Evolutionary conservation across 2,797 vertebrate genomes (phyloP).

Genomic region (Acanthurus leucopareius): DNA sequence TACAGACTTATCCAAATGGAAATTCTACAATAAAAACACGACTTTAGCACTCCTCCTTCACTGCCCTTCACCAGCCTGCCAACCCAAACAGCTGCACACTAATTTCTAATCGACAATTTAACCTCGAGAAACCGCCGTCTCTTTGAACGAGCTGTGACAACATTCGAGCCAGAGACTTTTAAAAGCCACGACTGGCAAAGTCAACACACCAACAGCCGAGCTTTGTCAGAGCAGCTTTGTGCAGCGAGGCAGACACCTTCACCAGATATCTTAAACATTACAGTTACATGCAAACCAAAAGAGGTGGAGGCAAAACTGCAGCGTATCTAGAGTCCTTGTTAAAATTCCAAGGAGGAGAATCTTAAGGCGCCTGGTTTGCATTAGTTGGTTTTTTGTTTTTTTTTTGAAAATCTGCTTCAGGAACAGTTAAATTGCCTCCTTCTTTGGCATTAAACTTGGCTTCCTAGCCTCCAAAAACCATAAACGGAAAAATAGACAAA

Average conservation of each 20-base stretch:
- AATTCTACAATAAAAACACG: constrained; percentile 69
- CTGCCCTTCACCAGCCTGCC: constrained; percentile 42
- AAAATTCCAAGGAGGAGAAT: constrained; percentile 63
- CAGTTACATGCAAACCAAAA: constrained; percentile 43
- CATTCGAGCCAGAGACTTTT: constrained; percentile 44
- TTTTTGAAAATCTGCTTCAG: constrained; percentile 56
- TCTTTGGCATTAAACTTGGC: constrained; percentile 65
- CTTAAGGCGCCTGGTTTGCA: constrained; percentile 74
- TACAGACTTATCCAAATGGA: constrained; percentile 61
- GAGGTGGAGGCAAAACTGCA: constrained; percentile 41
- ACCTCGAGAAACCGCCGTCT: constrained; percentile 43
- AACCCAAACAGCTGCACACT: constrained; percentile 66
- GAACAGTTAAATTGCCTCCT: constrained; percentile 74
- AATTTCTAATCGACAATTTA: constrained; percentile 65
- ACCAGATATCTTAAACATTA: constrained; percentile 33
- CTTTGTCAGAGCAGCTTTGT: not conserved
- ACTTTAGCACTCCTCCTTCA: constrained; percentile 44
- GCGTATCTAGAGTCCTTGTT: constrained; percentile 57
- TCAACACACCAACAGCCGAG: constrained; percentile 28
- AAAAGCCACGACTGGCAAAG: constrained; percentile 32
- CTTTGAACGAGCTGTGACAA: constrained; percentile 64
- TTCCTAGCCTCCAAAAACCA: constrained; percentile 69
- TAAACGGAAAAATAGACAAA: constrained; percentile 72
- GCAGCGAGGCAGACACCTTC: constrained; percentile 33
- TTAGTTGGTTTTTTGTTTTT: constrained; percentile 76